Percentiles rank a stretch among this genome's conserved stretches.
Conservation (phyloP, 2,888 invertebrate species). For the Spatulosminthurus flaviceps region DNA sequence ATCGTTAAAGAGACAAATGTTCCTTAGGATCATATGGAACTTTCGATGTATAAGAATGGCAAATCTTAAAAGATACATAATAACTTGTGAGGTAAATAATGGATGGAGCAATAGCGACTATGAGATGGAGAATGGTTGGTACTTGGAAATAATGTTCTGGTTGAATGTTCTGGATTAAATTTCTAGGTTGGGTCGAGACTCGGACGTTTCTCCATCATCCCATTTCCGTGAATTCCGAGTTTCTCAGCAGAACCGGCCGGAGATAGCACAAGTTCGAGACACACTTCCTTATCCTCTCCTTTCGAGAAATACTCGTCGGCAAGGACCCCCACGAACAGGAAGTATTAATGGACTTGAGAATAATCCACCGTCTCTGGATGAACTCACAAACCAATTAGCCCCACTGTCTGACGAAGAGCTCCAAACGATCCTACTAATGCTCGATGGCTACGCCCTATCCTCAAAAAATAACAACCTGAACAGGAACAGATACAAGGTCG, state of each 20-base stretch:
- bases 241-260: background rate
- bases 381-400: constrained; percentile 29
- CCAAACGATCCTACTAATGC: constrained; percentile 51
- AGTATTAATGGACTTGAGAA: background rate
- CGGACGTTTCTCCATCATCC: constrained; percentile 12
- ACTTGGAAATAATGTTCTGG: no score
- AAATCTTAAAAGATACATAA: no score
- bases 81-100: no score
- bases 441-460: constrained; percentile 55
- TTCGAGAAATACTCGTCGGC: constrained; percentile 1
- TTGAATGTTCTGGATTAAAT: background rate
- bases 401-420: constrained; percentile 55
- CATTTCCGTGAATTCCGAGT: constrained; percentile 41
- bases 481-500: background rate
- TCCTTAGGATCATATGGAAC: no score
- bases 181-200: background rate
- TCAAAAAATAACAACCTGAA: background rate
- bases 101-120: no score
- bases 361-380: background rate
- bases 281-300: constrained; percentile 9
- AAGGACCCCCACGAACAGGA: background rate
- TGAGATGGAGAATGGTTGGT: no score
- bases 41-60: no score
- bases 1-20: no score
- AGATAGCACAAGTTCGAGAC: background rate